Conservation (phyloP, 2,113 vertebrate genomes). For the Gobio gobio region DNA sequence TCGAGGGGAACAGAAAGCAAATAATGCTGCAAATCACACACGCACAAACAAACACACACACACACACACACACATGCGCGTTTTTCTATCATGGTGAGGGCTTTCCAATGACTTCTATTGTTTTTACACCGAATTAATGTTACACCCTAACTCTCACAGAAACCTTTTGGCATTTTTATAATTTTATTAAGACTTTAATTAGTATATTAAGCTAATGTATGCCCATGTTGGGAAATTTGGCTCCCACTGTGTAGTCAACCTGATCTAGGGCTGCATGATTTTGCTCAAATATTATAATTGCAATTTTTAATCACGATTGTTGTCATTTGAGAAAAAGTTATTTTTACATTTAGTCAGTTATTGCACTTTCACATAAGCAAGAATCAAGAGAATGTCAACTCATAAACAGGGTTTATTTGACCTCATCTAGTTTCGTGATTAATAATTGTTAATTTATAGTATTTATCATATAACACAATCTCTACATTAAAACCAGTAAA, state of each 20-base stretch:
- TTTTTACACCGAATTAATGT: neutral
- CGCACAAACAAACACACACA: conserved; percentile 1
- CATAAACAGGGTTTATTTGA: neutral
- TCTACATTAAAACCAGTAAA: no score
- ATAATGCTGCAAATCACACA: conserved; percentile 57
- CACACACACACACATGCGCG: neutral
- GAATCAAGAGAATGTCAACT: neutral
- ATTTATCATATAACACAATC: no score
- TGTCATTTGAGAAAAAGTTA: no score
- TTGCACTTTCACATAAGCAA: neutral
- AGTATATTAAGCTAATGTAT: neutral
- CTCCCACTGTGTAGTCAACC: neutral
- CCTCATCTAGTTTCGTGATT: neutral
- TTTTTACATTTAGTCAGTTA: no score
- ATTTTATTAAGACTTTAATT: neutral
- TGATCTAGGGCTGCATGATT: neutral
- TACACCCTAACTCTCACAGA: neutral
- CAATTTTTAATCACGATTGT: no score
- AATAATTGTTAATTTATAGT: no score
- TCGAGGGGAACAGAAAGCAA: conserved; percentile 65
- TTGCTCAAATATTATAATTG: neutral
- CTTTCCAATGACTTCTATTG: neutral
- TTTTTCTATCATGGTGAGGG: neutral
- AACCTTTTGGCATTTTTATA: neutral
- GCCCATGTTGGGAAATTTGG: neutral